Base-by-base conservation (phyloP, 2,888 invertebrate species). In the Chrysomela aeneicollis region DNA sequence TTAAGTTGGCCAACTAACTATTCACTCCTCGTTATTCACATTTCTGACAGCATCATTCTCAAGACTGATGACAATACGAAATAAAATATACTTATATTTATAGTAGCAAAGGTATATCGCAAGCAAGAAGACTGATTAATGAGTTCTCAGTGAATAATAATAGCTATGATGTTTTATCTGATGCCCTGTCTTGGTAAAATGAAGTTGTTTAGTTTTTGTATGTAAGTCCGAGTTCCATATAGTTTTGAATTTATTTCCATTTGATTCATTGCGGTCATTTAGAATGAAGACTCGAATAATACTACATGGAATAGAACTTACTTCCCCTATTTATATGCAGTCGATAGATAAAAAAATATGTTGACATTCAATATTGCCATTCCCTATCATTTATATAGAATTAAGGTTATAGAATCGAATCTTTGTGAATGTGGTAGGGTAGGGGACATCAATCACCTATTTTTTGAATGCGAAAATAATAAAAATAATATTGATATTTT, bases 131-230 rank as follows among this genome's bases (percentile, higher is more conserved):
- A 42, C 42, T 42, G 42, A 42, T 42, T 42, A 42, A 42, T 42
- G 42, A 4, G 50, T 37, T 61, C 57, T 49, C 55, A 55, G 35
- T 61, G 55, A 55, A 55, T 61, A 61, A 61, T 61, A 61, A 61
- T 47, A 19, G 61, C 57, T 54, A 50, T 55, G 61, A 61, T 55
- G 55, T 22, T 55, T 55, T 57, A 61, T 50, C 35, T 55, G 61
- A 42, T 42, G 42, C 15, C n/a, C 6, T 42, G 42, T 15, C 42
- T 42, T 42, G 15, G 15, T 4, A 12, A 15, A 42, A 42, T 42
- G 15, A 6, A 42, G 42, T 42, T 42, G 42, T 42, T 42, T 6
- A 42, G 42, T 42, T 42, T 42, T 42, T 42, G n/a, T n/a, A 12
- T 42, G n/a, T 35, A 12, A 10, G 35, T 2, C 12, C 1, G 35